phyloP scores from a whole-genome alignment of 2,888 invertebrate genomes.

The Conus canariensis region DNA sequence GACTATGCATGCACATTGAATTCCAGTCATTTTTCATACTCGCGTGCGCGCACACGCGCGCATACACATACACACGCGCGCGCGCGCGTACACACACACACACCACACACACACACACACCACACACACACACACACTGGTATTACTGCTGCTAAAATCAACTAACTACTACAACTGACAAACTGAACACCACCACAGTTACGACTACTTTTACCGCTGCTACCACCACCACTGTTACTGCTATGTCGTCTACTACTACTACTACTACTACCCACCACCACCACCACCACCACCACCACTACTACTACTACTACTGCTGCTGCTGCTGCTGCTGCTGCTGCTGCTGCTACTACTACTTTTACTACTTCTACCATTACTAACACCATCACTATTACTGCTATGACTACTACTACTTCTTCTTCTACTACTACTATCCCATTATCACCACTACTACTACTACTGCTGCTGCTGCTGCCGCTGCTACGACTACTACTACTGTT shows the following conservation, averaged over 20 bases:
- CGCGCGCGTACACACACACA: not conserved
- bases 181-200: not conserved
- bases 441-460: not conserved
- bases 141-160: not conserved
- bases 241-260: too few species aligned
- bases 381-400: not conserved
- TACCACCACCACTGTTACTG: too few species aligned
- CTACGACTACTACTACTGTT: not conserved
- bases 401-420: too few species aligned
- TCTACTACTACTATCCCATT: not conserved
- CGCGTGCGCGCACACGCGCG: not conserved
- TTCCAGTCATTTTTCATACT: not conserved
- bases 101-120: conserved; percentile 6
- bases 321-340: not conserved
- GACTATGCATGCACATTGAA: too few species aligned
- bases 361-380: not conserved
- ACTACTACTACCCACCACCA: too few species aligned
- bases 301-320: too few species aligned
- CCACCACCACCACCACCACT: too few species aligned
- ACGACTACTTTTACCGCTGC: not conserved
- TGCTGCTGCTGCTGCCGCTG: not conserved
- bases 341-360: not conserved
- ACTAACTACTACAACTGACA: not conserved
- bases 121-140: conserved; percentile 8
- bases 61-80: not conserved